A percentile compares a stretch with the other conserved stretches of the same genome.
Conservation (phyloP, 2,113 vertebrate genomes). For the Anthoscopus minutus region DNA sequence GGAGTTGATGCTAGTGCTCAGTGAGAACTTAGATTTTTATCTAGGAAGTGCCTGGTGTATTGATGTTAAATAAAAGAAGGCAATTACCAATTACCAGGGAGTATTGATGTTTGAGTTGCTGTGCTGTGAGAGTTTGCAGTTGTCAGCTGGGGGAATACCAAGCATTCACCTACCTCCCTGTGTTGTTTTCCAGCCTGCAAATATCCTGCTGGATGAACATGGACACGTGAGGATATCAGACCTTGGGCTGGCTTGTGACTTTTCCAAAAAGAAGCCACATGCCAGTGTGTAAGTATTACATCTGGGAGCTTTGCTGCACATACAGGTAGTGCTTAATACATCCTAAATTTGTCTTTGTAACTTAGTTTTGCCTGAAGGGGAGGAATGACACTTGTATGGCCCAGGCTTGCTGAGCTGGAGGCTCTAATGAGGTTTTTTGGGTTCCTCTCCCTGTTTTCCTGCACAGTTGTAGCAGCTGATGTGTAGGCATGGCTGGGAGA, state of each 20-base stretch:
- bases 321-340: neutral
- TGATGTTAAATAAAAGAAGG: neutral
- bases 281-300: constrained; percentile 88
- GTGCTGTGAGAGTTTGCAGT: neutral
- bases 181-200: constrained; percentile 82
- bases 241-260: constrained; percentile 95
- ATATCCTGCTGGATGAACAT: constrained; percentile 93
- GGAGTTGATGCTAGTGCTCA: neutral
- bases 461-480: constrained; percentile 43
- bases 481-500: constrained; percentile 59
- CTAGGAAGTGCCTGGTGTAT: neutral
- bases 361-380: neutral
- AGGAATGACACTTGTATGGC: neutral
- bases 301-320: neutral
- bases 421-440: neutral
- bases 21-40: neutral
- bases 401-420: neutral
- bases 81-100: neutral
- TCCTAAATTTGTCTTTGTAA: neutral
- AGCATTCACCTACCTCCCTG: neutral
- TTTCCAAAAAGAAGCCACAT: constrained; percentile 97
- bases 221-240: constrained; percentile 96
- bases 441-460: constrained; percentile 27
- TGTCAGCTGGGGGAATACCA: neutral
- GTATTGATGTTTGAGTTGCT: neutral